Evolutionary conservation across 2,888 invertebrate species (phyloP), one percentile per base, ranked within the genome.

Genomic region (Eretmocerus hayati): DNA sequence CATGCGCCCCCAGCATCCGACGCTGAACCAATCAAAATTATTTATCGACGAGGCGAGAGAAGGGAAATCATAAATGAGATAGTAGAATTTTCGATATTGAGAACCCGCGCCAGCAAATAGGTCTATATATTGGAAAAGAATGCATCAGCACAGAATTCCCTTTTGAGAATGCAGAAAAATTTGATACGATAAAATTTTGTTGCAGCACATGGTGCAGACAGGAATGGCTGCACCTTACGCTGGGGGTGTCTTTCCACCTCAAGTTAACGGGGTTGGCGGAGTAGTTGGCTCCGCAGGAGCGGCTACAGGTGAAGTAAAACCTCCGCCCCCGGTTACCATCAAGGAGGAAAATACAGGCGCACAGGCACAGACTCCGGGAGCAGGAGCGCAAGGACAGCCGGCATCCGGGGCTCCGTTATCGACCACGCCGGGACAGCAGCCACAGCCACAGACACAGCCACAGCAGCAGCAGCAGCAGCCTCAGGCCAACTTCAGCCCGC

Each of bases 181-280:
- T n/a, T n/a, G n/a, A n/a, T n/a, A n/a, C n/a, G n/a, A n/a, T n/a
- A n/a, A n/a, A n/a, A n/a, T n/a, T 64, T 63, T 64, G 59, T 85
- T 84, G 31, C 83, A 90, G 90, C 90, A 90, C 81, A 89, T 90
- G 89, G 90, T 91, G 77, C 90, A 90, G 78, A 85, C 89, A 78
- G 89, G 89, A 72, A 87, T 88, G 83, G 81, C 83, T 75, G 77
- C 77, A 76, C 83, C 83, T 74, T 84, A 82, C 60, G 77, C 76
- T 60, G 72, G 72, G 64, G 69, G 71, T 58, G 80, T 79, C 59
- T 79, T 79, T 57, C 80, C 80, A 46, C 77, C 79, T 69, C 78
- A 71, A 66, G 79, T 71, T 71, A 61, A 79, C 75, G 65, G 74
- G 58, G 66, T 72, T 20, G 67, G 69, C 50, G 69, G 73, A 58